Evolutionary conservation across 1,140 invertebrate genomes (phyloP).

Genomic region (Drosophila asahinai): DNA sequence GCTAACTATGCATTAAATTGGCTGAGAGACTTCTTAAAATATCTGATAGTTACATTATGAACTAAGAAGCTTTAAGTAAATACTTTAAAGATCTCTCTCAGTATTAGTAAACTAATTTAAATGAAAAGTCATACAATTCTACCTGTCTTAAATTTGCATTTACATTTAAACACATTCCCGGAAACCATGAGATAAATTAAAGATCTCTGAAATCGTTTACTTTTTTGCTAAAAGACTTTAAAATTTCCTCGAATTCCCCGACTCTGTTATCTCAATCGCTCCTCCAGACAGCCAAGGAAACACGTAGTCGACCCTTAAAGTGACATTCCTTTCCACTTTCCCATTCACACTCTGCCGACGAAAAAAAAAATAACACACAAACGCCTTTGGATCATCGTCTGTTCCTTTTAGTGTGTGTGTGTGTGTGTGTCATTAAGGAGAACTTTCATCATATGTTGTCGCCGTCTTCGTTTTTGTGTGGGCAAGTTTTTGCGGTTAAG

Average conservation of each 20-base stretch:
- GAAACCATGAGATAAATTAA: conserved; percentile 2
- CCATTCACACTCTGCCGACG: conserved; percentile 17
- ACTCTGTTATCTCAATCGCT: conserved; percentile 14
- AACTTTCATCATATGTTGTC: conserved; percentile 62
- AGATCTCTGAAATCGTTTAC: neutral
- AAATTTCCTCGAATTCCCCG: conserved; percentile 8
- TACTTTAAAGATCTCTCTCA: neutral
- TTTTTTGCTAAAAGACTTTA: conserved; percentile 7
- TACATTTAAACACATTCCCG: neutral
- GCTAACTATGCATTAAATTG: neutral
- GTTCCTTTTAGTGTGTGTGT: conserved; percentile 2
- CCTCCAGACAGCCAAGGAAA: conserved; percentile 24
- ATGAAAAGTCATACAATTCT: too few relatives aligned
- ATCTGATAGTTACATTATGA: neutral
- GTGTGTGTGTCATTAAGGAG: conserved; percentile 51
- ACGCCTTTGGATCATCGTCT: conserved; percentile 23
- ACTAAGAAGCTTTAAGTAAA: neutral
- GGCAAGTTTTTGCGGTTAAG: conserved; percentile 49
- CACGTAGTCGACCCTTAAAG: conserved; percentile 50
- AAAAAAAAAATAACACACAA: conserved; percentile 26
- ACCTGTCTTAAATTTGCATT: neutral
- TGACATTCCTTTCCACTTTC: conserved; percentile 19
- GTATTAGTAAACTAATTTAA: too few relatives aligned
- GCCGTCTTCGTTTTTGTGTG: conserved; percentile 38
- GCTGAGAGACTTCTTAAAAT: neutral